phyloP scores from a whole-genome alignment of 2,113 vertebrate species.

The Callithrix jacchus region DNA sequence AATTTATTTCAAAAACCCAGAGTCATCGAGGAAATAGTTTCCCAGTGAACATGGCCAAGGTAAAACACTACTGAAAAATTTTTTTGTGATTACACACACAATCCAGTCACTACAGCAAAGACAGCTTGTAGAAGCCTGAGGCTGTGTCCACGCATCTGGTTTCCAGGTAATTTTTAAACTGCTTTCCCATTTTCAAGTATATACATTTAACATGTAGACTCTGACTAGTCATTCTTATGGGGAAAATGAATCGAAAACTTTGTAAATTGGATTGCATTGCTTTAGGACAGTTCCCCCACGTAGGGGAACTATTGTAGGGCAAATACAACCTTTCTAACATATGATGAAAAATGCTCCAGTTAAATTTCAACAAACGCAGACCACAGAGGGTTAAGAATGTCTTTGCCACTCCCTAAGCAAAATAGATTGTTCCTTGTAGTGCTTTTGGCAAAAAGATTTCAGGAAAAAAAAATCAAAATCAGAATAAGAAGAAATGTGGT shows the following conservation, averaged over 20 bases:
- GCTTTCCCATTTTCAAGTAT: neutral
- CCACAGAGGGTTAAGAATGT: neutral
- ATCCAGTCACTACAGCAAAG: neutral
- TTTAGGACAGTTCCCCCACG: neutral
- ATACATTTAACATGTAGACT: neutral
- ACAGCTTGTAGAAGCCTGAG: neutral
- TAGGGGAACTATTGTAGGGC: neutral
- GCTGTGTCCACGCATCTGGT: neutral
- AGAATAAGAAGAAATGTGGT: slow-evolving; percentile 28
- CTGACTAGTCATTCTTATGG: neutral
- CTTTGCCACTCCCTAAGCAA: neutral
- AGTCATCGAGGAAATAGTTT: neutral
- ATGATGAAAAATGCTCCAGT: neutral
- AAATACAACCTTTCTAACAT: neutral
- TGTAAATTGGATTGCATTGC: neutral
- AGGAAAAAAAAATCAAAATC: neutral
- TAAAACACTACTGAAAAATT: neutral
- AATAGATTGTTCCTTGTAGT: slow-evolving; percentile 40
- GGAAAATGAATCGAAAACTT: neutral
- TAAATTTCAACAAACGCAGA: slow-evolving; percentile 31
- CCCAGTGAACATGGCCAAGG: neutral
- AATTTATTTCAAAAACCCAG: neutral
- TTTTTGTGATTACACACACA: neutral
- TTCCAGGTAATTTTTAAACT: neutral
- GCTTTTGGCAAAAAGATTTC: slow-evolving; percentile 21